Conservation (phyloP, 2,113 vertebrate species). For the Paratilapia polleni region DNA sequence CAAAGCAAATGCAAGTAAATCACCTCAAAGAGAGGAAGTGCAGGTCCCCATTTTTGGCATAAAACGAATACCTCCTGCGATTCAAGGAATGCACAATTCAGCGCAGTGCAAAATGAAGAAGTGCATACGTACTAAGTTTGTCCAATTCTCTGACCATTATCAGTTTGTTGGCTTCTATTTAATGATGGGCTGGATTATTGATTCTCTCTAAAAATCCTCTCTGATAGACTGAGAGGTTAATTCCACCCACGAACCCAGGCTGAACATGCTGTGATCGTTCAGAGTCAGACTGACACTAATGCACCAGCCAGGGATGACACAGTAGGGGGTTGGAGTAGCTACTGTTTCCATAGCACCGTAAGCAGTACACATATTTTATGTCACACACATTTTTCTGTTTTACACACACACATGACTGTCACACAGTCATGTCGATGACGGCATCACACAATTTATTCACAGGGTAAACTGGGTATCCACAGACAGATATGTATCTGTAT, state of each 20-base stretch:
- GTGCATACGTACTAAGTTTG: neutral
- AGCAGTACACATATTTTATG: conserved; percentile 8
- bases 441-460: neutral
- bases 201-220: conserved; percentile 39
- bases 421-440: neutral
- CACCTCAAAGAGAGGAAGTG: no score
- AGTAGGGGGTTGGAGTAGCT: conserved; percentile 28
- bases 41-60: neutral
- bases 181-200: conserved; percentile 36
- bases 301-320: conserved; percentile 39
- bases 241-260: conserved; percentile 24
- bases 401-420: neutral
- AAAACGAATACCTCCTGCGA: neutral
- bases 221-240: conserved; percentile 43
- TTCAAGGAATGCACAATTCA: neutral
- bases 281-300: conserved; percentile 58
- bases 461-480: neutral
- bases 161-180: conserved; percentile 9
- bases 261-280: conserved; percentile 56
- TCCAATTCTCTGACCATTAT: conserved; percentile 27
- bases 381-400: neutral
- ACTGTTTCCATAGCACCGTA: conserved; percentile 23
- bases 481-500: neutral
- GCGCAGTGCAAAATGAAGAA: neutral
- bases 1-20: neutral